Evolutionary conservation across 2,888 invertebrate genomes (phyloP), one percentile per base, ranked within the genome.

Genomic region (Trissolcus brochymenae): DNA sequence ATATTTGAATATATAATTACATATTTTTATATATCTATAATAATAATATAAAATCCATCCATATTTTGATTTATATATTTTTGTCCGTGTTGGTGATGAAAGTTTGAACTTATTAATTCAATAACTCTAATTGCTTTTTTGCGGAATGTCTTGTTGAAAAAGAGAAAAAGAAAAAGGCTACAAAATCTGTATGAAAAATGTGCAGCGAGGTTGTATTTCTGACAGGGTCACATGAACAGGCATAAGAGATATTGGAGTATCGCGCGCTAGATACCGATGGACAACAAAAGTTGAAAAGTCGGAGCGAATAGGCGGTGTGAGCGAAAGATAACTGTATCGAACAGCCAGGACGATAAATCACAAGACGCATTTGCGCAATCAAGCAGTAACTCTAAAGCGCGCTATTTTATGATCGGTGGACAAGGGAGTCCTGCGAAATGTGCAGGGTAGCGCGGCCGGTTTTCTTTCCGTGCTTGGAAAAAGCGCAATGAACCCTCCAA

Each of bases 401-500:
- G 57, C 62, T 78, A 74, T 74, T 78, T 78, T 78, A 78, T 60
- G 78, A 78, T 70, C 70, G 68, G 54, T 51, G 13, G 51, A 61
- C 4, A 29, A 51, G 59, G 29, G 60, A 66, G 46, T 16, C 14
- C 46, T 46, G n/a, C 14, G 25, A 14, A 54, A 40, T 7, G 25
- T 17, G 19, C 6, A 55, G 13, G 60, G 17, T 56, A 50, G 40
- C 17, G 46, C 17, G 46, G 43, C 41, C 54, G 55, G 64, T 53
- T 74, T 71, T 71, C 75, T 78, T 75, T 55, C 67, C 14, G 55
- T 51, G 49, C 66, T 67, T 40, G 72, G 67, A 74, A 78, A 78
- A 74, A 71, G 75, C 67, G 74, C 78, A 72, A 75, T 70, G 74
- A 75, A 75, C 78, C 67, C 67, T 72, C 72, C 35, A 65, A 71